phyloP scores from a whole-genome alignment of 2,888 invertebrate species.

The Drosophila siamana region DNA sequence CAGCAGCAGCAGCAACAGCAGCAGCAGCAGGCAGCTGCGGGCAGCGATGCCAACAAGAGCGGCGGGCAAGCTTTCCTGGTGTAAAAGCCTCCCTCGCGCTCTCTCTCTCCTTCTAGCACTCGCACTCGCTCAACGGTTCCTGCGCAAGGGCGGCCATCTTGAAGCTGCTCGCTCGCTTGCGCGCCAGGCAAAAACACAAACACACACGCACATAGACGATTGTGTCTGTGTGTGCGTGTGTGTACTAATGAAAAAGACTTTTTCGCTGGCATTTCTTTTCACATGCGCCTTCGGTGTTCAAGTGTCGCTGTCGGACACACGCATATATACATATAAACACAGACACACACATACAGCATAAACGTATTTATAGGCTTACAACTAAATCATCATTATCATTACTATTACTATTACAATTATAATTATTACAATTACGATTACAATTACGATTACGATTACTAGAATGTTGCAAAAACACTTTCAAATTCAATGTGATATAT shows the following conservation, averaged over 20 bases:
- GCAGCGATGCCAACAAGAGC: slow-evolving; percentile 66
- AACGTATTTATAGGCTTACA: slow-evolving; percentile 60
- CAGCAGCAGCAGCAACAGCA: slow-evolving; percentile 71
- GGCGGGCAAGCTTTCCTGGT: slow-evolving; percentile 85
- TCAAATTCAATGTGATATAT: slow-evolving; percentile 79
- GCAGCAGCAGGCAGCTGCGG: slow-evolving; percentile 58
- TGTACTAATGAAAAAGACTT: slow-evolving; percentile 77
- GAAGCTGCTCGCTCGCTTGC: slow-evolving; percentile 64
- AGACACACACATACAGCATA: slow-evolving; percentile 27
- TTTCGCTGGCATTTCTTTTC: slow-evolving; percentile 80
- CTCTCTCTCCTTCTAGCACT: slow-evolving; percentile 26
- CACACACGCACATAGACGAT: slow-evolving; percentile 19
- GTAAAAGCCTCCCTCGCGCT: slow-evolving; percentile 58
- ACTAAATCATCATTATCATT: slow-evolving; percentile 54
- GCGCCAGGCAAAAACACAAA: slow-evolving; percentile 42
- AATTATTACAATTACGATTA: background rate
- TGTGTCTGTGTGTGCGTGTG: slow-evolving; percentile 17
- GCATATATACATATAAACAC: slow-evolving; percentile 17
- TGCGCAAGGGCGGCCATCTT: slow-evolving; percentile 76
- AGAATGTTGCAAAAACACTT: slow-evolving; percentile 79
- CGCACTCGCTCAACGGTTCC: slow-evolving; percentile 51
- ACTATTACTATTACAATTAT: slow-evolving; percentile 24
- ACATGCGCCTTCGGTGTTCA: slow-evolving; percentile 71
- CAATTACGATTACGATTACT: slow-evolving; percentile 65
- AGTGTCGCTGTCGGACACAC: slow-evolving; percentile 49